Base-by-base conservation (phyloP, 1,140 invertebrate genomes). In the Brachystomella parvula region DNA sequence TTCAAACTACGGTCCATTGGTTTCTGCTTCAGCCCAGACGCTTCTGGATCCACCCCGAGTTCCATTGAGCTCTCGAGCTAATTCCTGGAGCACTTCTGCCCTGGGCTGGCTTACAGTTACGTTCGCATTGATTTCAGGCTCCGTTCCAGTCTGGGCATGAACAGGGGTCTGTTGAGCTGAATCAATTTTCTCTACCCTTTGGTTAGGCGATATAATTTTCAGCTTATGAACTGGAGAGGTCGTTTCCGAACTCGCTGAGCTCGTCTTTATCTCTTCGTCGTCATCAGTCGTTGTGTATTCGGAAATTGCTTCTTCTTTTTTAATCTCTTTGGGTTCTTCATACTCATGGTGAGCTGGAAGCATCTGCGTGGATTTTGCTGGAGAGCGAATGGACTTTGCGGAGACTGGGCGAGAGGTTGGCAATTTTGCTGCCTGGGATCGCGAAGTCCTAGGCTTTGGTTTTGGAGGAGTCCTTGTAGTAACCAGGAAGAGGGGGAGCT, bases 341-440 rank as follows among this genome's bases (percentile, higher is more conserved):
- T 67, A 63, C 33, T 66, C 65, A 32, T 66, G 65, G 53, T 47
- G 9, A n/a, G n/a, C 39, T 64, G 47, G n/a, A 29, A 35, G 17
- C 17, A 47, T 32, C 9, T 9, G 60, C 6, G 24, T 61, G 24
- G 33, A 3, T 17, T 30, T 60, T 60, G 29, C 15, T 12, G 53
- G 53, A 9, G 53, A 56, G 53, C 21, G 53, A 56, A 19, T 9
- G 3, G 3, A 58, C 57, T 58, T 61, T 61, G 2, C 19, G 2
- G 31, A 17, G n/a, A 61, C n/a, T 30, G 3, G 24, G 24, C 32
- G 1, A 1, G 3, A 21, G 12, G 2, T 1, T 28, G 15, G 29
- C n/a, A n/a, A n/a, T n/a, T n/a, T n/a, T n/a, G n/a, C n/a, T n/a
- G n/a, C n/a, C n/a, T n/a, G n/a, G n/a, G n/a, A n/a, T n/a, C n/a